Conservation (phyloP, 2,113 vertebrate genomes). For the Pelmatolapia mariae region DNA sequence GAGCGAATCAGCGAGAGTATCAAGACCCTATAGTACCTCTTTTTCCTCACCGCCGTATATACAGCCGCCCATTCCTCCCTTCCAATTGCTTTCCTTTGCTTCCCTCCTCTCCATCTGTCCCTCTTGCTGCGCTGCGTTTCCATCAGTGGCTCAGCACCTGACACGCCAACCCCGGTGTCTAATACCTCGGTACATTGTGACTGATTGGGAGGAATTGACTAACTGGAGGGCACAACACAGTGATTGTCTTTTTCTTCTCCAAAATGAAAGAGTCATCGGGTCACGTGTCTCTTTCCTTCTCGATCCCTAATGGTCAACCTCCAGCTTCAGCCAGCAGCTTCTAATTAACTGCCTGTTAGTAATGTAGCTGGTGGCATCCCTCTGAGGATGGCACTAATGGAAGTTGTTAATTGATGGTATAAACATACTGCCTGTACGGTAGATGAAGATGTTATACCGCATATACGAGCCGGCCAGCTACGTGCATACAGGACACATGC, state of each 20-base stretch:
- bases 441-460: not conserved
- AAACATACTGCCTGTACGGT: not conserved
- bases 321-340: constrained; percentile 21
- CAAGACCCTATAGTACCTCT: constrained; percentile 16
- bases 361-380: constrained; percentile 29
- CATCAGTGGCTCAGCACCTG: constrained; percentile 49
- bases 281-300: not conserved
- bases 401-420: constrained; percentile 36
- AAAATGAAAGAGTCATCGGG: not conserved
- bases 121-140: not conserved
- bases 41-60: not conserved
- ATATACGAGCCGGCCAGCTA: not conserved
- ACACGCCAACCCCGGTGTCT: constrained; percentile 10
- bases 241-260: not conserved
- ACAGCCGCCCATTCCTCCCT: constrained; percentile 13
- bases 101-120: not conserved
- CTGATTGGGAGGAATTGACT: constrained; percentile 4
- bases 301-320: constrained; percentile 4
- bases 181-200: not conserved
- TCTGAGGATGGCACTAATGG: constrained; percentile 31
- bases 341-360: constrained; percentile 35
- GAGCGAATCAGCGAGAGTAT: constrained; percentile 61
- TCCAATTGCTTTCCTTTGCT: not conserved
- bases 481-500: not conserved
- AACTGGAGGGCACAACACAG: not conserved